Percentiles rank a stretch among this genome's conserved stretches.
phyloP scores from a whole-genome alignment of 2,888 invertebrate species.

The Aspidiotus destructor region DNA sequence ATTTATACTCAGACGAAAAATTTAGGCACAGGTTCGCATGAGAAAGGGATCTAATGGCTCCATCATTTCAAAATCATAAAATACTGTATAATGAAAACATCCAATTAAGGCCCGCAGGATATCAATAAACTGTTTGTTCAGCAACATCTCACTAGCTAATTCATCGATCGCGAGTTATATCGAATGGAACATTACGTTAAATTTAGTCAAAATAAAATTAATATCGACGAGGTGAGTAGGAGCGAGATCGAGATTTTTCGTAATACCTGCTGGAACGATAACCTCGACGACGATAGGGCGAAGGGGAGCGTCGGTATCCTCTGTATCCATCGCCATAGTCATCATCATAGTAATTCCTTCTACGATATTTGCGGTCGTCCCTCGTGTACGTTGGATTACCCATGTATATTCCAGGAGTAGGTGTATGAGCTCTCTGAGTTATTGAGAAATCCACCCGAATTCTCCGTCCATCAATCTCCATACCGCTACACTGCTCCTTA shows the following conservation, averaged over 20 bases:
- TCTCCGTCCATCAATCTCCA: slow-evolving; percentile 85
- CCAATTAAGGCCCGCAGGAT: too few species aligned
- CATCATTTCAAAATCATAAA: too few species aligned
- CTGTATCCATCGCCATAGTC: slow-evolving; percentile 40
- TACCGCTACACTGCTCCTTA: slow-evolving; percentile 85
- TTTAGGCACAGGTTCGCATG: too few species aligned
- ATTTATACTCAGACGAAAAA: too few species aligned
- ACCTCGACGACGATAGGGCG: slow-evolving; percentile 48
- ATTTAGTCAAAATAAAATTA: not conserved
- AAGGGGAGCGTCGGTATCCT: slow-evolving; percentile 54
- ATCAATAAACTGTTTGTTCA: too few species aligned
- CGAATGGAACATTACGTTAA: not conserved
- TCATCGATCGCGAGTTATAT: too few species aligned
- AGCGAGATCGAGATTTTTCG: slow-evolving; percentile 63
- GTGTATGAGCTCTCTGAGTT: slow-evolving; percentile 90
- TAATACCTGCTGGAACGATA: slow-evolving; percentile 53
- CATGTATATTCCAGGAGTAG: slow-evolving; percentile 95
- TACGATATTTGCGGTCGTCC: slow-evolving; percentile 19
- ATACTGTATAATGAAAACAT: too few species aligned
- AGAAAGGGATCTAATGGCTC: too few species aligned
- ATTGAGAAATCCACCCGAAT: slow-evolving; percentile 94
- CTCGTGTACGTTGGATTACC: slow-evolving; percentile 72
- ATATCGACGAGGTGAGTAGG: slow-evolving; percentile 62
- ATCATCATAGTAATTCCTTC: slow-evolving; percentile 38
- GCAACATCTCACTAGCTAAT: too few species aligned